A percentile compares a stretch with the other conserved stretches of the same genome.
phyloP scores from a whole-genome alignment of 1,140 invertebrate genomes.

The Steinernema khuongi region DNA sequence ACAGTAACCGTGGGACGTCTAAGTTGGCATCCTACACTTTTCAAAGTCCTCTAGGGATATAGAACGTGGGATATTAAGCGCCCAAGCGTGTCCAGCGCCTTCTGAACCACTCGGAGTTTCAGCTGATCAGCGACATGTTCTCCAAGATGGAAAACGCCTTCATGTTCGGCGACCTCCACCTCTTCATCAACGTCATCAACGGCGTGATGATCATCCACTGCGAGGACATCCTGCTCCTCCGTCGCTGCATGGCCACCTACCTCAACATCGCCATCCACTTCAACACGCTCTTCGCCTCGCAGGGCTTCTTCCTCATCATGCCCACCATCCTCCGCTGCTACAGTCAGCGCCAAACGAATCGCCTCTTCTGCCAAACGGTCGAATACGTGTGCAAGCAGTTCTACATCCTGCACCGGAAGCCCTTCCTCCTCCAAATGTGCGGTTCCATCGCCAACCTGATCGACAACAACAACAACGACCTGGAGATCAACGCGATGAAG shows the following conservation, averaged over 20 bases:
- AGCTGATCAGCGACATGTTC: slow-evolving; percentile 91
- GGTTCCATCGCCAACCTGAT: slow-evolving; percentile 91
- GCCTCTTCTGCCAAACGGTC: slow-evolving; percentile 81
- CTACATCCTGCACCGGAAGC: slow-evolving; percentile 93
- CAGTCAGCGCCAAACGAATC: slow-evolving; percentile 92
- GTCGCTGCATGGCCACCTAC: slow-evolving; percentile 91
- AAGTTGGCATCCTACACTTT: too few relatives aligned
- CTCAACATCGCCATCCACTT: slow-evolving; percentile 96
- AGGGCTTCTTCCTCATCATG: slow-evolving; percentile 88
- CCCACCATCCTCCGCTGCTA: slow-evolving; percentile 92
- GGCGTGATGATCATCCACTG: slow-evolving; percentile 92
- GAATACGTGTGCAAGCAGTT: slow-evolving; percentile 98
- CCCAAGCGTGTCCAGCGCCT: not conserved
- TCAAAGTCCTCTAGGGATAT: not conserved
- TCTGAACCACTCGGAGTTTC: slow-evolving; percentile 26
- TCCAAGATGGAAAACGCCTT: slow-evolving; percentile 98
- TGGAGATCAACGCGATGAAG: slow-evolving; percentile 58
- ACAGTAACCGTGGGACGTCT: too few relatives aligned
- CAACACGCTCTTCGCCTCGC: slow-evolving; percentile 93
- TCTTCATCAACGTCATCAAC: slow-evolving; percentile 95
- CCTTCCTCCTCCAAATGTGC: slow-evolving; percentile 96
- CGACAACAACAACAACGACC: slow-evolving; percentile 64
- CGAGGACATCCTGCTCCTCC: slow-evolving; percentile 86
- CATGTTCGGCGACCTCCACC: slow-evolving; percentile 89
- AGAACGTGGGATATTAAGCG: not conserved